These are phyloP conservation scores for Chascanopsetta lugubris DNA, from an alignment of 2,113 vertebrate species.

Conservation along the genomic window DNA sequence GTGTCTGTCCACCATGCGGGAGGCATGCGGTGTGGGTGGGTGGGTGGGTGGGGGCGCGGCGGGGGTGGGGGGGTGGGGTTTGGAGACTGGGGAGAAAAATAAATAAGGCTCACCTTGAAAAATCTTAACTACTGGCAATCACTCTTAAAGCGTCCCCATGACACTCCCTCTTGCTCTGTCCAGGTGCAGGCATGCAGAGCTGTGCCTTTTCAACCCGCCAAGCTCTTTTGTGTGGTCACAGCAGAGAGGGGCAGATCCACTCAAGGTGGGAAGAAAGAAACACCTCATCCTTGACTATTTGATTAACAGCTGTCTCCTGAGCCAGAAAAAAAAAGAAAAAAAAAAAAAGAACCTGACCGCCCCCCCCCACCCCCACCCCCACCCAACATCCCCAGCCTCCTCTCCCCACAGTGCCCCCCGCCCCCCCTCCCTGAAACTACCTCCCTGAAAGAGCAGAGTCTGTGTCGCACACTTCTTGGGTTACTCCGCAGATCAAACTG, in stretches of 20 bases:
- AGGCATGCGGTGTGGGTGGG: no score
- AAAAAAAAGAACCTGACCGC: slow-evolving; percentile 61
- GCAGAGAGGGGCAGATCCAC: slow-evolving; percentile 57
- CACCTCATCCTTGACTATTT: slow-evolving; percentile 81
- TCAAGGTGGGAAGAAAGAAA: slow-evolving; percentile 74
- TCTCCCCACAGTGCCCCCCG: slow-evolving; percentile 45
- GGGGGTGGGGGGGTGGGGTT: no score
- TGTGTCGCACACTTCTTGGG: slow-evolving; percentile 82
- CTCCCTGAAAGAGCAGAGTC: slow-evolving; percentile 71
- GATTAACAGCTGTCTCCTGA: slow-evolving; percentile 81
- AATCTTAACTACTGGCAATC: slow-evolving; percentile 54
- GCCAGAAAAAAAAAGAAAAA: slow-evolving; percentile 73
- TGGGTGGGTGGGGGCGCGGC: no score
- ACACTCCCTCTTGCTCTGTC: slow-evolving; percentile 55
- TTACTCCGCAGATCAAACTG: slow-evolving; percentile 77
- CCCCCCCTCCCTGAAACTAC: no score
- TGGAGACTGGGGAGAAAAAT: slow-evolving; percentile 15
- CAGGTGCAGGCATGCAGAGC: slow-evolving; percentile 75
- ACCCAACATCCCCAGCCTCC: slow-evolving; percentile 31
- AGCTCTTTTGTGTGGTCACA: slow-evolving; percentile 63
- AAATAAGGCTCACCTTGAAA: slow-evolving; percentile 31
- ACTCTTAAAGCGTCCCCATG: slow-evolving; percentile 56
- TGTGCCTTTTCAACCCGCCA: slow-evolving; percentile 56
- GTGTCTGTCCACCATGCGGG: slow-evolving; percentile 26
- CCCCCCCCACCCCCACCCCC: background rate